These are phyloP conservation scores for Liposcelis brunnea DNA, from an alignment of 2,888 invertebrate species.

Conservation along the genomic window DNA sequence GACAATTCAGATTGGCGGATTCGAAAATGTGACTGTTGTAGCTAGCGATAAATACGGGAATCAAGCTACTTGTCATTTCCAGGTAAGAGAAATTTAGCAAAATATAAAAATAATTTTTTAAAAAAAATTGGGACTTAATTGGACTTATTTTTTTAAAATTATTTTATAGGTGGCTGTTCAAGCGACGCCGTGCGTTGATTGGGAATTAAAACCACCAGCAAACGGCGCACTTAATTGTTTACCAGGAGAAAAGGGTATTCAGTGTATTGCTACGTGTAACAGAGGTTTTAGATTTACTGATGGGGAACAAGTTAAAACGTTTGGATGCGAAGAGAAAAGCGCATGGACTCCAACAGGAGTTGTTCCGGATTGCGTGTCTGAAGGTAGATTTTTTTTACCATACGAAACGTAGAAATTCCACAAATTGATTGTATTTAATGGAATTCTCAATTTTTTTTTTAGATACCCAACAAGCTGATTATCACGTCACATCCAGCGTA, in stretches of 20 bases:
- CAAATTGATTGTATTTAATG: slow-evolving; percentile 9
- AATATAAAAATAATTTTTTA: background rate
- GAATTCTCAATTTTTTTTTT: slow-evolving; percentile 11
- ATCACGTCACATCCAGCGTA: slow-evolving; percentile 73
- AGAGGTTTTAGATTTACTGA: slow-evolving; percentile 81
- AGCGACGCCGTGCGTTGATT: slow-evolving; percentile 86
- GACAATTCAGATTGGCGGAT: slow-evolving; percentile 67
- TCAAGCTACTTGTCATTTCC: slow-evolving; percentile 80
- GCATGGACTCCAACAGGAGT: slow-evolving; percentile 77
- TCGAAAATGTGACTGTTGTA: slow-evolving; percentile 81
- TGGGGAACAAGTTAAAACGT: slow-evolving; percentile 73
- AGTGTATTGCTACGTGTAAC: slow-evolving; percentile 80
- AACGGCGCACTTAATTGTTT: slow-evolving; percentile 78
- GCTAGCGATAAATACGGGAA: slow-evolving; percentile 79
- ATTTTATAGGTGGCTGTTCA: slow-evolving; percentile 56
- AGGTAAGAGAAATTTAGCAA: slow-evolving; percentile 41
- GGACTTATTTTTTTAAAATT: background rate
- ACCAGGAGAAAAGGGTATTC: slow-evolving; percentile 59
- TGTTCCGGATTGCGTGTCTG: slow-evolving; percentile 88
- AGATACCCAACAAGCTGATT: slow-evolving; percentile 89
- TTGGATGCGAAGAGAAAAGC: slow-evolving; percentile 62
- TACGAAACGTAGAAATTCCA: slow-evolving; percentile 1
- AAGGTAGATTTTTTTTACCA: slow-evolving; percentile 38
- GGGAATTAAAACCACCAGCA: slow-evolving; percentile 79
- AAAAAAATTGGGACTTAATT: background rate